A percentile compares a stretch with the other conserved stretches of the same genome.
These are phyloP conservation scores for Spheniscus humboldti DNA, from an alignment of 2,797 vertebrate genomes.

Conservation along the genomic window DNA sequence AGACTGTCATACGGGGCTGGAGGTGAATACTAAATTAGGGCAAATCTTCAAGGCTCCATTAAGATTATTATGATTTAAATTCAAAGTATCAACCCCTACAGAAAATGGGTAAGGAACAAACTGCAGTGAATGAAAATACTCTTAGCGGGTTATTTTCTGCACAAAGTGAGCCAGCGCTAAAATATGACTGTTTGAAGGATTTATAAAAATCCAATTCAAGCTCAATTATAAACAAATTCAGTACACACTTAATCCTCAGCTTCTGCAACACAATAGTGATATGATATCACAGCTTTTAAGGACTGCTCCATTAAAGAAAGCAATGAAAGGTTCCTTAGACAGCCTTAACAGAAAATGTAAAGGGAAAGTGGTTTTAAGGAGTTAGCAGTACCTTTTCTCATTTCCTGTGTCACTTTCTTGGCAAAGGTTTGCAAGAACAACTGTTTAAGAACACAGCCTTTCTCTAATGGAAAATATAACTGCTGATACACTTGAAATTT, in stretches of 20 bases:
- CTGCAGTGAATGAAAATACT: not conserved
- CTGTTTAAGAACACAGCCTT: not conserved
- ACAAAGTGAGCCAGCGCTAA: not conserved
- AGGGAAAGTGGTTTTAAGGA: not conserved
- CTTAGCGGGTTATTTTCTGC: not conserved
- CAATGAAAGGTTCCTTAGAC: not conserved
- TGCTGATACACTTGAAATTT: not conserved
- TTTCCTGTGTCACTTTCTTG: not conserved
- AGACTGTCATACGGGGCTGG: not conserved
- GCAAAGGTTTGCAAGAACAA: not conserved
- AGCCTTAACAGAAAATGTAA: not conserved
- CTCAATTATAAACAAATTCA: constrained; percentile 32
- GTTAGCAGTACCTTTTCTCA: not conserved
- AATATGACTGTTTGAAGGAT: not conserved
- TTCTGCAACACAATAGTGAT: not conserved
- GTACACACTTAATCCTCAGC: not conserved
- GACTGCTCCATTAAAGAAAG: not conserved
- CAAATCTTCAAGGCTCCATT: not conserved
- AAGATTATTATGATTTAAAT: not conserved
- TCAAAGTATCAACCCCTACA: not conserved
- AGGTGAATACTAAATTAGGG: not conserved
- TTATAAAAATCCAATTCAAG: constrained; percentile 28
- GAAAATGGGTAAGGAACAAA: not conserved
- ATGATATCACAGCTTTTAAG: not conserved
- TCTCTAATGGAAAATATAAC: not conserved